phyloP scores from a whole-genome alignment of 2,113 vertebrate genomes.

The Fregata magnificens region DNA sequence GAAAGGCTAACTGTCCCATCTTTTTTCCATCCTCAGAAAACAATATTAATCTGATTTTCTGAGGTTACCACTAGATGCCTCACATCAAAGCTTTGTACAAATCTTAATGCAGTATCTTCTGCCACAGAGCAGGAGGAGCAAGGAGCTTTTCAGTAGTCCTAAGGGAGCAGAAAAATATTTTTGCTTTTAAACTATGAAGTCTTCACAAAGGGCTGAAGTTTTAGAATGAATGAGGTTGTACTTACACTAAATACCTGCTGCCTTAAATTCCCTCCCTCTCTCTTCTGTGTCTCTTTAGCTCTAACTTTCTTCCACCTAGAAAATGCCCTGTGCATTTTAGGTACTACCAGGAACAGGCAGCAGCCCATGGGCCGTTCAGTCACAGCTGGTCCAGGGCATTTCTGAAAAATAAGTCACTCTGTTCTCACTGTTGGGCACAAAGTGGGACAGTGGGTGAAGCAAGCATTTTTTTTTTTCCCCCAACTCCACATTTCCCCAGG shows the following conservation, averaged over 20 bases:
- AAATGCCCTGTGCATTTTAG: neutral
- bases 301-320: neutral
- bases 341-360: neutral
- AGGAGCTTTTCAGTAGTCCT: neutral
- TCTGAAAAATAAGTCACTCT: neutral
- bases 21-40: neutral
- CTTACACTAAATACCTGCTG: neutral
- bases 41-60: neutral
- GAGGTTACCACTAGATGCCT: neutral
- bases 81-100: neutral
- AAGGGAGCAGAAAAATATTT: neutral
- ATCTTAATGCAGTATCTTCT: neutral
- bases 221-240: neutral
- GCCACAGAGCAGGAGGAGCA: neutral
- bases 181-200: neutral
- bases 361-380: neutral
- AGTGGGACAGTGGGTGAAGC: neutral
- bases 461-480: fast-evolving
- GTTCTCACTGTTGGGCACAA: neutral
- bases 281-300: neutral
- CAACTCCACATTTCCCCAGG: neutral
- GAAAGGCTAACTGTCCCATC: neutral
- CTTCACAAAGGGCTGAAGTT: neutral
- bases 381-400: neutral
- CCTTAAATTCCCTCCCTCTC: neutral